phyloP scores from a whole-genome alignment of 2,888 invertebrate species.

The Caenorhabditis angaria region DNA sequence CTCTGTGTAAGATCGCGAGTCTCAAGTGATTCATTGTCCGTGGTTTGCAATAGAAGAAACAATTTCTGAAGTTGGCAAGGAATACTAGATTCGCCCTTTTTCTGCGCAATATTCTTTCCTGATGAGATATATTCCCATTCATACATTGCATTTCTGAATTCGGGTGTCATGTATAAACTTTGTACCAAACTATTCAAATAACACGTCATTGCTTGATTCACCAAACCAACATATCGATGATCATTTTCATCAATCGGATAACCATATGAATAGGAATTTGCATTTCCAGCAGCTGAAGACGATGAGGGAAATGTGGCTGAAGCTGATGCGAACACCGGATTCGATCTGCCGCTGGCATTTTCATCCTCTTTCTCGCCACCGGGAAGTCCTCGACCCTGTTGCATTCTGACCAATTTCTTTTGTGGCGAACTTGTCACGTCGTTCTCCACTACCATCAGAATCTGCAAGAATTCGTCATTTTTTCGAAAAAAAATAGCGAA shows the following conservation, averaged over 20 bases:
- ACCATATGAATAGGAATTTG: not conserved
- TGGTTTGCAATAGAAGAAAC: slow-evolving; percentile 86
- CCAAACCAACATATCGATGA: slow-evolving; percentile 69
- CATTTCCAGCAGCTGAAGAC: not conserved
- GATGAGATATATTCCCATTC: slow-evolving; percentile 63
- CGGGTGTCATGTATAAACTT: slow-evolving; percentile 89
- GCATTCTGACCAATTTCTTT: not conserved
- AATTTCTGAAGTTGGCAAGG: slow-evolving; percentile 87
- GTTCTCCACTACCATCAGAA: not conserved
- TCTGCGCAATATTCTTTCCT: slow-evolving; percentile 14
- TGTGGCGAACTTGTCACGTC: not conserved
- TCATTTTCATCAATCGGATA: slow-evolving; percentile 64
- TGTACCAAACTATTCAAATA: slow-evolving; percentile 88
- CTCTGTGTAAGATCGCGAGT: slow-evolving; percentile 87
- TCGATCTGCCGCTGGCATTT: no score
- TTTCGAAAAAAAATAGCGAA: no score
- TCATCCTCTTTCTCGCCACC: not conserved
- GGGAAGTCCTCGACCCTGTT: not conserved
- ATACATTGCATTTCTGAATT: slow-evolving; percentile 87
- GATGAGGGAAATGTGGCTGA: not conserved
- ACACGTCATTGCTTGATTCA: slow-evolving; percentile 85
- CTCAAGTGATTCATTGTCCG: slow-evolving; percentile 82
- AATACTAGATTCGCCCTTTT: slow-evolving; percentile 80
- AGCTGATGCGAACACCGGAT: not conserved
- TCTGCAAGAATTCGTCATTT: no score